Base-by-base conservation (phyloP, 2,888 invertebrate genomes). In the Cryptus armator region DNA sequence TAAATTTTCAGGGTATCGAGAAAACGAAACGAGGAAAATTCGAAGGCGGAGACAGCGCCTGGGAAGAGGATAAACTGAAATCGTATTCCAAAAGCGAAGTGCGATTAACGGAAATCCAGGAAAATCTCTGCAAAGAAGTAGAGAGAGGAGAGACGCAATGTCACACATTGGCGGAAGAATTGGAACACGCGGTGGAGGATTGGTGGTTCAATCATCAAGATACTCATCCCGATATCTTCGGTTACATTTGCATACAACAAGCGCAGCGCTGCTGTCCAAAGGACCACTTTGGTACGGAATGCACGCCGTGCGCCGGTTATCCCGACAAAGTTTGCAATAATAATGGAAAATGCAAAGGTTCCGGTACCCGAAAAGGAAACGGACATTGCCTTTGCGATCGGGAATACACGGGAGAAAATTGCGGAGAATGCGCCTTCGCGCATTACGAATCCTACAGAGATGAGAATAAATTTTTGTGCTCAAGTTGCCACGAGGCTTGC, bases 1-100 rank as follows among this genome's bases (percentile, higher is more conserved):
- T 14, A 62, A 75, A 62, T 75, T 67, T 92, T 93, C 89, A 96
- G 96, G 98, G 98, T 2, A 94, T 99, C 87, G 96, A 97, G 86
- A 95, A 95, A 88, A 99, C 98, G 0, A 95, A 96, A n/a, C 96
- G 97, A 89, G 97, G 97, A 12, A 98, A 98, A 93, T 98, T 97
- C 94, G 98, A 98, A 89, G 99, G 99, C 3, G 99, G 99, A 0
- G 98, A 99, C 93, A 96, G 98, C 0, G 98, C 97, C 5, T 99
- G 98, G 98, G 99, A 99, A 92, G 98, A 98, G 93, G 96, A 98
- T 91, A 97, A 98, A 89, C 94, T 98, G 75, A 96, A 96, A 72
- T 96, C 96, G 1, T 99, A 98, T 92, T 96, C 97, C 86, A 96
- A 95, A 10, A 98, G 98, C 93, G 99, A 99, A 95, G 96, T 99